Evolutionary conservation across 2,888 invertebrate genomes (phyloP), one percentile per base, ranked within the genome.

Genomic region (Lepas anatifera): DNA sequence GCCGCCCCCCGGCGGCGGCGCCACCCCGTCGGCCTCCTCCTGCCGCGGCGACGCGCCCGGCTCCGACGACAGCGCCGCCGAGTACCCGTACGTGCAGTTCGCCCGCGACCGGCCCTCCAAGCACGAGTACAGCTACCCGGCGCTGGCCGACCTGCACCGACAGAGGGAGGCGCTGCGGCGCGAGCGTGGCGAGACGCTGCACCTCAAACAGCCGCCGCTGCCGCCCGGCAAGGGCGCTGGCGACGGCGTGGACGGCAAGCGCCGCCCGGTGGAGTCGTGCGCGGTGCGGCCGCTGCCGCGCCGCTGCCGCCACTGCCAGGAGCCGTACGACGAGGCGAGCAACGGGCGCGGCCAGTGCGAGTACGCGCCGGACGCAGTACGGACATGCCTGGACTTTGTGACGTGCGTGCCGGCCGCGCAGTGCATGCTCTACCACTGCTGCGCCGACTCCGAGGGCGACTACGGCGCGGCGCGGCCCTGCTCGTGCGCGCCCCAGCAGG

Each of bases 341-440:
- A 96, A 96, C 82, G 84, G 87, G n/a, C 85, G 88, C 25, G 95
- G 95, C 71, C 86, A 90, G 69, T 83, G 83, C 77, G 80, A 81
- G 73, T 80, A 81, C 71, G 94, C 94, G 2, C 95, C 95, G 0
- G 95, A 95, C 81, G 85, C 87, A 77, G 86, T 89, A 78, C 86
- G 85, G 74, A 84, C 87, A 37, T 89, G 91, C 76, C 89, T 95
- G 76, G 89, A 94, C 79, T 84, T 85, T 70, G 86, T 92, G 66
- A 87, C 90, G 67, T 95, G 95, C 79, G 87, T 95, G 77, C 85
- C 87, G 75, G 92, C 93, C 80, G 93, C 95, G 27, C 88, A 89
- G 80, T 90, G 93, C 77, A 87, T 95, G 86, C 84, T 94, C 77
- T 95, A 95, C 83, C 95, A 95, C 83, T 95, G 95, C 81, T 89